Base-by-base conservation (phyloP, 2,888 invertebrate genomes). In the Heliconius cydno region DNA sequence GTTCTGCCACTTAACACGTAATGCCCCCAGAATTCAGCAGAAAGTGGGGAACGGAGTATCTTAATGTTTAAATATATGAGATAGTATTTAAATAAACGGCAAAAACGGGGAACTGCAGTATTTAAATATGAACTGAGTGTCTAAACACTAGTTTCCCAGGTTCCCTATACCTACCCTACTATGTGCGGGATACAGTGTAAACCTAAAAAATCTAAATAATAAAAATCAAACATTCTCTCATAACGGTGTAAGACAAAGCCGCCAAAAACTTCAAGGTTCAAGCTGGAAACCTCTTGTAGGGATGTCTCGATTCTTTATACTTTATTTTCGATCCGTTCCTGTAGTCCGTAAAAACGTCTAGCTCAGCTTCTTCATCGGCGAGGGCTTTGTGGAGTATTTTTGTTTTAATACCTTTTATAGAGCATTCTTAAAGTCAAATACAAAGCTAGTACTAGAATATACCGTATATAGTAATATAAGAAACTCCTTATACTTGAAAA, bases 271-370 rank as follows among this genome's bases (percentile, higher is more conserved):
- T 89, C 88, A 90, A 91, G 88, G 87, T 88, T 89, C 87, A 88
- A 88, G 91, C 94, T 94, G 92, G 92, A 94, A 93, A 94, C 95
- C 86, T 88, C 87, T 88, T 86, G 90, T 92, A 90, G 91, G 93
- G 94, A 94, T 93, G 94, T 94, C 94, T 94, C 93, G 94, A 94
- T 93, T 92, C 92, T 94, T 79, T 92, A 90, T 91, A 87, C 87
- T 92, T 89, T 93, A 92, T 94, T 94, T 93, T 93, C 92, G 91
- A 94, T 94, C 91, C 93, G 90, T 90, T 88, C 89, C 91, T 88
- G 90, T 90, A 89, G 91, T 90, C 87, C 86, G 83, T 90, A 89
- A 91, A 91, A 94, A 90, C 91, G 94, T 94, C 94, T 94, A 92
- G 92, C 90, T 86, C 90, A 87, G 87, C 88, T 88, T 86, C 86